Evolutionary conservation across 2,113 vertebrate genomes (phyloP), one percentile per base, ranked within the genome.

Genomic region (Coregonus clupeaformis): DNA sequence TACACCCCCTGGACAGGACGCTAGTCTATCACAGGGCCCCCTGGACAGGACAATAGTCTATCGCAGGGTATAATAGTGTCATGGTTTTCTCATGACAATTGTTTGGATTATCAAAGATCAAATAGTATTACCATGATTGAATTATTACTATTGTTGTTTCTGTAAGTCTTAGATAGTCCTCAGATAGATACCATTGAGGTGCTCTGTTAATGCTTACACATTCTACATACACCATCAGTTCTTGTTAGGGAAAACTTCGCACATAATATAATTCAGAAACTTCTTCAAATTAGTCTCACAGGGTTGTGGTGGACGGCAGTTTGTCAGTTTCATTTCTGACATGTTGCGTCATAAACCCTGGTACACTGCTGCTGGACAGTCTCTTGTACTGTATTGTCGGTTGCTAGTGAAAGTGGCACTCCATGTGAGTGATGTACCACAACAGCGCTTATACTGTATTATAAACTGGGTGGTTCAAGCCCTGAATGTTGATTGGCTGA

Each of bases 291-390:
- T 57, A 42, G 29, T 52, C 52, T n/a, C 57, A 1, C 0, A 6
- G 64, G 78, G 80, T 80, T 74, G 83, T 77, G 77, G 77, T 59
- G 47, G 77, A n/a, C 42, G n/a, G 66, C 30, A 20, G 69, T 55
- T 55, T 76, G 67, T 60, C 68, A 32, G 75, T 84, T 85, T 80
- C 72, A 72, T 84, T 80, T 75, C 78, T 84, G 80, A 78, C 57
- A 16, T 52, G 49, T 52, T 52, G 49, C 12, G 12, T 52, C 14
- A 52, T 12, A 4, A 5, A 14, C 18, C 18, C 5, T 67, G 65
- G 18, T 67, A 18, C 6, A 71, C 13, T 55, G 55, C 30, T 66
- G 18, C 42, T 16, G 25, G 45, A 3, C 25, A 6, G 24, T 20
- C 30, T 52, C 82, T 7, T 62, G 45, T 63, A n/a, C 71, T 25